Evolutionary conservation across 2,113 vertebrate genomes (phyloP), one percentile per base, ranked within the genome.

Genomic region (Arothron firmamentum): DNA sequence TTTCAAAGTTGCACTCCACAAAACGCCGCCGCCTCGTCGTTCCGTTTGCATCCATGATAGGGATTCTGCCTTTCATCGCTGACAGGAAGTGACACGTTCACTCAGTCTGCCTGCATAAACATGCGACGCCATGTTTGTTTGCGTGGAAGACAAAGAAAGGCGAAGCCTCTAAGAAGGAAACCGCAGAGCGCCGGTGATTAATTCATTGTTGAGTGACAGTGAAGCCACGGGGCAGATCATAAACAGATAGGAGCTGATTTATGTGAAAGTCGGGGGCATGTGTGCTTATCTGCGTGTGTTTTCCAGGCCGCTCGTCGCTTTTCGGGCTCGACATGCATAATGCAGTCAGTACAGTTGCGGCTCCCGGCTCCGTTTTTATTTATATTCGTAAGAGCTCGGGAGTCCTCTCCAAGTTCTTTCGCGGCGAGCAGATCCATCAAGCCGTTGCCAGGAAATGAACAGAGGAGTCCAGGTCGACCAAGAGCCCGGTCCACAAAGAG

Each of bases 121-220:
- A 38, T 6, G 6, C 28, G 28, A 28, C 28, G 28, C 28, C 28
- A 28, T 38, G 34, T 38, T 11, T 38, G 34, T 38, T 38, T 56
- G 56, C 12, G 23, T 34, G 56, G 81, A 67, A 31, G 31, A 56
- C 45, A 41, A 62, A 67, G 58, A 78, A 71, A 77, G 59, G 63
- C 13, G 17, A 46, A 48, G 17, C 16, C 12, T 15, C 43, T 17
- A 48, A 8, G 45, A 65, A 65, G 53, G 78, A 71, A 77, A 63
- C 62, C 52, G 71, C 59, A 34, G 56, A 52, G 57, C 68, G 63
- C 34, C 46, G 65, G 79, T 83, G 84, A 87, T 89, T 82, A 85
- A 83, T 83, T 84, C 65, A 78, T 86, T 67, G 68, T n/a, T 79
- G 76, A 89, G 81, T 80, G 88, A 86, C 85, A 80, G 84, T 51